phyloP scores from a whole-genome alignment of 2,888 invertebrate species.

The Coecobrya sp. region DNA sequence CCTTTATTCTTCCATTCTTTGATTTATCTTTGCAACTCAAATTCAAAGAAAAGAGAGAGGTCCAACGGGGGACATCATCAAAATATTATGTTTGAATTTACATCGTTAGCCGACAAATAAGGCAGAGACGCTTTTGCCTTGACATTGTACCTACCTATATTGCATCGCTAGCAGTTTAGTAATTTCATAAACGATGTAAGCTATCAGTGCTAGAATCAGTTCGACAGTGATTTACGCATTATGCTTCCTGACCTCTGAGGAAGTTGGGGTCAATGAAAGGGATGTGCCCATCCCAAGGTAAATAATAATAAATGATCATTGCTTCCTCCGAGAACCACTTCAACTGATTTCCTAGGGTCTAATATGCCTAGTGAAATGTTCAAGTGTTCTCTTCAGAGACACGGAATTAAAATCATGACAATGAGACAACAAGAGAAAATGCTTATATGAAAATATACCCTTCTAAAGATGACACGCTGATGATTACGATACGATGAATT shows the following conservation, averaged over 20 bases:
- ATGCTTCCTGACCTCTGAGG: constrained; percentile 63
- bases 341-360: neutral
- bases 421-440: neutral
- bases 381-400: constrained; percentile 27
- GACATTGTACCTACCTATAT: constrained; percentile 52
- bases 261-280: constrained; percentile 80
- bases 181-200: neutral
- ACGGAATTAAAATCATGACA: constrained; percentile 55
- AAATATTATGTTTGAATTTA: neutral
- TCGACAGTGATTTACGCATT: constrained; percentile 19
- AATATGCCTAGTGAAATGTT: neutral
- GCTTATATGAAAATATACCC: neutral
- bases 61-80: constrained; percentile 18
- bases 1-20: neutral
- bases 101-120: constrained; percentile 24
- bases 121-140: constrained; percentile 64
- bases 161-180: neutral
- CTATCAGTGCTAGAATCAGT: neutral
- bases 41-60: constrained; percentile 21
- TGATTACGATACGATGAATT: constrained; percentile 23
- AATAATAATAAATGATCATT: constrained; percentile 15
- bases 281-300: constrained; percentile 64
- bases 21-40: neutral
- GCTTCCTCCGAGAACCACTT: neutral
- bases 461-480: neutral